Conservation (phyloP, 2,888 invertebrate species). For the Agrilus biguttatus region DNA sequence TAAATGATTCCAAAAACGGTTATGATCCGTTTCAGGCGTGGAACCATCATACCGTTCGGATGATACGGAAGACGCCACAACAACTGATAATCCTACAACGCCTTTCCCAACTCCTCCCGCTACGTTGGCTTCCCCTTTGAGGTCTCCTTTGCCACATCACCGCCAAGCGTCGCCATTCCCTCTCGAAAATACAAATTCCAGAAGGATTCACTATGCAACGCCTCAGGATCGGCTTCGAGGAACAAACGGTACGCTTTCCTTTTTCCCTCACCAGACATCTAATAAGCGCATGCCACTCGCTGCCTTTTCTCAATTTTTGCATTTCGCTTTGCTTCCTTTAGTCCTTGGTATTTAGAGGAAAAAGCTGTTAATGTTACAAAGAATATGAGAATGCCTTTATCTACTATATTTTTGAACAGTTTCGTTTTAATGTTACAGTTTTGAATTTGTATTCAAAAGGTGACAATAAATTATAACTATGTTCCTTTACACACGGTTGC, state of each 20-base stretch:
- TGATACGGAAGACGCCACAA: conserved; percentile 47
- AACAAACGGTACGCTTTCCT: conserved; percentile 25
- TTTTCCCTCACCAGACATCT: too few relatives aligned
- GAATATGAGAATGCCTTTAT: too few relatives aligned
- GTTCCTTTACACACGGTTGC: too few relatives aligned
- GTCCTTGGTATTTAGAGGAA: not conserved
- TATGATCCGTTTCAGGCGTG: conserved; percentile 37
- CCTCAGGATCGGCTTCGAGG: conserved; percentile 31
- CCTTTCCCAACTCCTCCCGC: conserved; percentile 40
- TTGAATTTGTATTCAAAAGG: too few relatives aligned
- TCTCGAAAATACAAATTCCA: conserved; percentile 48
- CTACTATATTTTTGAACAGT: too few relatives aligned
- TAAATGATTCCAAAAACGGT: not conserved
- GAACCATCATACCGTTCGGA: conserved; percentile 63
- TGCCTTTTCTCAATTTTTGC: not conserved
- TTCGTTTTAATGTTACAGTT: too few relatives aligned
- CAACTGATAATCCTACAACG: conserved; percentile 39
- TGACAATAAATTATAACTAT: too few relatives aligned
- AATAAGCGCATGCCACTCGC: not conserved
- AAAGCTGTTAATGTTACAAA: too few relatives aligned
- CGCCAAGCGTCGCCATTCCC: conserved; percentile 59
- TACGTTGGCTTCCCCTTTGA: conserved; percentile 31
- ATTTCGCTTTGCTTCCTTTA: not conserved
- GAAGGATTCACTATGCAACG: conserved; percentile 38
- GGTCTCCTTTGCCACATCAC: conserved; percentile 44